A percentile compares a stretch with the other conserved stretches of the same genome.
phyloP scores from a whole-genome alignment of 2,797 vertebrate genomes.

The Rhinella marina region DNA sequence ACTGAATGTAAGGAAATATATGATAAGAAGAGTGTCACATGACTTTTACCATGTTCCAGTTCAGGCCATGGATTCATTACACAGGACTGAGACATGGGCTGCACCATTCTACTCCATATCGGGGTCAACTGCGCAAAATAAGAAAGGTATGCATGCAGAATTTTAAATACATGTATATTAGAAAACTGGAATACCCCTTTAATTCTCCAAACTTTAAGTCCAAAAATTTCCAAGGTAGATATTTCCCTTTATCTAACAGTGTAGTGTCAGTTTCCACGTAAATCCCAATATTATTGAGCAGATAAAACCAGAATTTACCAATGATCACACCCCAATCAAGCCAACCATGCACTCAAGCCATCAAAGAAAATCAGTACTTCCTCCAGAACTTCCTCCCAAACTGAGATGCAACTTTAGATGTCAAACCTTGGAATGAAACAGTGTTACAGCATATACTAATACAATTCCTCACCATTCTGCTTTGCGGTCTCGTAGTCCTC shows the following conservation, averaged over 20 bases:
- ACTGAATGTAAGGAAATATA: too few relatives aligned
- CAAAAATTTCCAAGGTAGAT: not conserved
- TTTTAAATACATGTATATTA: too few relatives aligned
- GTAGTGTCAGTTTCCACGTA: not conserved
- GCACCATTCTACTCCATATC: too few relatives aligned
- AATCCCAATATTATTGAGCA: too few relatives aligned
- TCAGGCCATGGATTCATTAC: too few relatives aligned
- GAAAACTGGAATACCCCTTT: too few relatives aligned
- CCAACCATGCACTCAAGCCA: not conserved
- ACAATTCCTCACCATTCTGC: slow-evolving; percentile 85
- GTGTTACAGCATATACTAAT: not conserved
- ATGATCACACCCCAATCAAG: not conserved
- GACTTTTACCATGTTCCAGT: too few relatives aligned
- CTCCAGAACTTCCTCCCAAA: not conserved
- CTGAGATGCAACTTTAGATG: not conserved
- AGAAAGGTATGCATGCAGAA: too few relatives aligned
- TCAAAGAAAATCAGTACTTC: not conserved
- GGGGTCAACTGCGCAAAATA: too few relatives aligned
- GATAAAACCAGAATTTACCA: not conserved
- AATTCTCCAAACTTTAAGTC: not conserved
- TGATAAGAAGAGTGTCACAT: too few relatives aligned
- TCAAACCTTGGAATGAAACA: not conserved
- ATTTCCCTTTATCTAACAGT: not conserved
- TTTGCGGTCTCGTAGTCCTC: slow-evolving; percentile 98
- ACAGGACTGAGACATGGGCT: too few relatives aligned